Evolutionary conservation across 2,797 vertebrate species (phyloP).

Genomic region (Lacerta bilineata): DNA sequence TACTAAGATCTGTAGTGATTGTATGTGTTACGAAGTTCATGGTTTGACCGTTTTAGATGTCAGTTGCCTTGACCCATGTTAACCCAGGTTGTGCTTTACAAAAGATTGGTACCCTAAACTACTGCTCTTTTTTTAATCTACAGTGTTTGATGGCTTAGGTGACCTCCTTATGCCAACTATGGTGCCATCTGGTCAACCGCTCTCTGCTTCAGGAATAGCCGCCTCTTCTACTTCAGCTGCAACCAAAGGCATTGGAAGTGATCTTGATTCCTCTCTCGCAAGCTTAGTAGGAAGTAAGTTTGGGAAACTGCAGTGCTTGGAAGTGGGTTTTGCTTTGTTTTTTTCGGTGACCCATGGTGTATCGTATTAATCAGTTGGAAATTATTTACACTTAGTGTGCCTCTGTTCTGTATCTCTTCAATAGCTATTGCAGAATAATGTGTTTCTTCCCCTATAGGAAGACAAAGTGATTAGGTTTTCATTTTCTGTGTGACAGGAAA

Average conservation of each 20-base stretch:
- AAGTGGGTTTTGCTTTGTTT: background rate
- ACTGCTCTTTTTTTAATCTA: slow-evolving; percentile 65
- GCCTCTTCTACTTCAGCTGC: slow-evolving; percentile 79
- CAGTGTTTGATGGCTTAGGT: slow-evolving; percentile 97
- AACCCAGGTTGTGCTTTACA: background rate
- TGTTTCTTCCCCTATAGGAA: background rate
- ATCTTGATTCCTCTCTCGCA: slow-evolving; percentile 95
- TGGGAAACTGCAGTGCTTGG: slow-evolving; percentile 10
- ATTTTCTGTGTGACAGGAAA: background rate
- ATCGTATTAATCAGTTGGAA: background rate
- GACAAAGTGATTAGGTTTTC: slow-evolving; percentile 15
- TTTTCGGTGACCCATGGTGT: background rate
- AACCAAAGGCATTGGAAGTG: slow-evolving; percentile 90
- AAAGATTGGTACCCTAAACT: slow-evolving; percentile 50
- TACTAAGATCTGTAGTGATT: slow-evolving; percentile 42
- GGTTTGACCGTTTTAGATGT: slow-evolving; percentile 9
- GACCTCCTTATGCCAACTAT: slow-evolving; percentile 96
- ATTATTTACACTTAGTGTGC: background rate
- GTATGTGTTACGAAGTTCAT: slow-evolving; percentile 55
- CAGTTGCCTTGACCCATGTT: background rate
- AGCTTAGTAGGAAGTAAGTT: slow-evolving; percentile 97
- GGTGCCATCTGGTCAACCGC: slow-evolving; percentile 89
- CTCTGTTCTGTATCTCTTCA: background rate
- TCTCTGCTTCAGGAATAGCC: slow-evolving; percentile 79
- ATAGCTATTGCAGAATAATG: background rate